Evolutionary conservation across 2,888 invertebrate genomes (phyloP).

Genomic region (Drosophila buzzatii): DNA sequence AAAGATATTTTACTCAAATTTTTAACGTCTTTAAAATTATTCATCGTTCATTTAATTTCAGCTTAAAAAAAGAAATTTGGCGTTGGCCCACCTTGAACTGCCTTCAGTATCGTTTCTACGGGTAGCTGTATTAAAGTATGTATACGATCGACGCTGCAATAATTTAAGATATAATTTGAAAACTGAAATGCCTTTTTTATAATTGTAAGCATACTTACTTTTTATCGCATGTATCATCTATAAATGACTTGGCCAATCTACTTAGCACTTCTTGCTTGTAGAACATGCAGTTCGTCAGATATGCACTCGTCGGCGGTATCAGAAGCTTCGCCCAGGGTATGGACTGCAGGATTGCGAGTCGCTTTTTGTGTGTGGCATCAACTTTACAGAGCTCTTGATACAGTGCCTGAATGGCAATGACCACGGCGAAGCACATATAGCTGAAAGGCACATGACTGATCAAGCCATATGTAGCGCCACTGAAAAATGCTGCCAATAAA

Average conservation of each 20-base stretch:
- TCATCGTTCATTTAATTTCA: neutral
- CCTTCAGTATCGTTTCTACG: conserved; percentile 17
- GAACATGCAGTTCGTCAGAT: conserved; percentile 54
- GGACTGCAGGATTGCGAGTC: conserved; percentile 32
- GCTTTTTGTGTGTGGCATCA: neutral
- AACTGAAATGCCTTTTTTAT: neutral
- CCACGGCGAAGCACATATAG: conserved; percentile 47
- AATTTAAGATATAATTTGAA: neutral
- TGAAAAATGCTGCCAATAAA: conserved; percentile 53
- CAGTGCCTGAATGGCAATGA: conserved; percentile 59
- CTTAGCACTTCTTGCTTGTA: conserved; percentile 33
- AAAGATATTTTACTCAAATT: neutral
- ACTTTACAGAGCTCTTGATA: conserved; percentile 51
- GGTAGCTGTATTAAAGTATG: conserved; percentile 25
- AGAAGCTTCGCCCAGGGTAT: conserved; percentile 59
- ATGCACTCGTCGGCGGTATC: conserved; percentile 51
- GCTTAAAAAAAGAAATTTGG: conserved; percentile 41
- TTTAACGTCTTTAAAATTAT: neutral
- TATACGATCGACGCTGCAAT: conserved; percentile 48
- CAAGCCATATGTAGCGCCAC: conserved; percentile 54
- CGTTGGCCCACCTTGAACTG: conserved; percentile 1
- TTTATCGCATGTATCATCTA: conserved; percentile 48
- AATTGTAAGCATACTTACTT: conserved; percentile 35
- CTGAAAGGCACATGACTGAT: conserved; percentile 38
- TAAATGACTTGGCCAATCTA: conserved; percentile 43